Evolutionary conservation across 2,113 vertebrate species (phyloP), one percentile per base, ranked within the genome.

Genomic region (Rhea americana): DNA sequence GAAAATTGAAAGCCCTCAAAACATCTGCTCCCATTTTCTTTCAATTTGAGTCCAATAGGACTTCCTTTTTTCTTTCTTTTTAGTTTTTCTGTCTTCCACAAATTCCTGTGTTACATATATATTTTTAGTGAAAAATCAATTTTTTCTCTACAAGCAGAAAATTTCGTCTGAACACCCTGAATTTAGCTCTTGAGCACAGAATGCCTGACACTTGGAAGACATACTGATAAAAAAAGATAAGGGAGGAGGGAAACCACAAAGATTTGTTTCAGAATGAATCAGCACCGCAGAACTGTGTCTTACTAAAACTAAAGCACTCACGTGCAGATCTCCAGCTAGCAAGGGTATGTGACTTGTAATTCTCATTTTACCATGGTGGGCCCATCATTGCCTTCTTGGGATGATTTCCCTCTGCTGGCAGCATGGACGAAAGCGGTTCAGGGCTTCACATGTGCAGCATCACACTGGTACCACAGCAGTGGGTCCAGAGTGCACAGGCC

Each of bases 31-130:
- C 13, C 22, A 30, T 4, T 62, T 86, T 77, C 26, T 79, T 81
- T 56, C 19, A 16, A 28, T 58, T 67, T 0, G 0, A 17, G 13
- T 58, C 8, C 2, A 7, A 61, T 1, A 68, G 4, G 7, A 73
- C 5, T 58, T 87, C 51, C 11, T 28, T 86, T 79, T 35, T 19
- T 20, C 55, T 62, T 88, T 28, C 19, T 7, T 82, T 82, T 48
- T 3, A 18, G 70, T 81, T 75, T 37, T 71, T 18, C 16, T 61
- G 6, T 45, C 14, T n/a, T 89, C 25, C 35, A 41, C 25, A 70
- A 19, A 18, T 9, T 89, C 35, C 37, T 65, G 37, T 56, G 67
- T 32, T 8, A 17, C 15, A 22, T 70, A 22, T 70, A 21, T 26
- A 45, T 82, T 85, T 89, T 65, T 45, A 39, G 11, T 45, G 5